Percentiles rank a stretch among this genome's conserved stretches.
phyloP scores from a whole-genome alignment of 2,888 invertebrate species.

The Cerceris rybyensis region DNA sequence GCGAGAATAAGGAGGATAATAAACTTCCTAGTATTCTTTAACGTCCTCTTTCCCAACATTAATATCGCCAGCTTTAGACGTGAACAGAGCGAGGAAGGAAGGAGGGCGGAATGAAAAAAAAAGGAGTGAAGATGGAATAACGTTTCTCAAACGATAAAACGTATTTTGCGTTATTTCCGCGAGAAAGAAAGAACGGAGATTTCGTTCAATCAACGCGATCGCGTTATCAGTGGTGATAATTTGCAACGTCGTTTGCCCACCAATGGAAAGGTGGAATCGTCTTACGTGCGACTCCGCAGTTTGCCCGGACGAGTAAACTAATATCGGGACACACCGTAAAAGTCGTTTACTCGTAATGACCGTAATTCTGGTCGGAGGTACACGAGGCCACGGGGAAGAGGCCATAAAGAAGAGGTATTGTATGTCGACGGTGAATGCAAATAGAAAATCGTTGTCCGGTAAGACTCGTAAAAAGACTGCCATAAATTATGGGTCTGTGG shows the following conservation, averaged over 20 bases:
- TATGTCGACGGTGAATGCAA: slow-evolving; percentile 61
- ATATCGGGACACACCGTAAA: slow-evolving; percentile 49
- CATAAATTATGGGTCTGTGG: slow-evolving; percentile 56
- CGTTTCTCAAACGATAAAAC: neutral
- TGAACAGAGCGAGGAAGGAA: neutral
- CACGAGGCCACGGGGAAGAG: slow-evolving; percentile 31
- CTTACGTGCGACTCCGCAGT: neutral
- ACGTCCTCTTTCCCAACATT: too few relatives aligned
- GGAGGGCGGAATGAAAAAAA: neutral
- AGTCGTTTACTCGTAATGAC: slow-evolving; percentile 43
- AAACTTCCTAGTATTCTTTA: too few relatives aligned
- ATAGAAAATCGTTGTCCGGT: slow-evolving; percentile 64
- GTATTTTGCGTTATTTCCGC: too few relatives aligned
- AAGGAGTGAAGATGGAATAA: neutral
- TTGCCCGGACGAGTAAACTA: slow-evolving; percentile 18
- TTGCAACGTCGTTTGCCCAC: neutral
- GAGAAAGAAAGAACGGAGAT: neutral
- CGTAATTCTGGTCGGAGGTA: slow-evolving; percentile 35
- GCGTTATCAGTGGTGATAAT: slow-evolving; percentile 1
- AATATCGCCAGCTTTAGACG: neutral
- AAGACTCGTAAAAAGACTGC: slow-evolving; percentile 53
- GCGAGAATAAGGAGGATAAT: too few relatives aligned
- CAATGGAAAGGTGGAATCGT: slow-evolving; percentile 15
- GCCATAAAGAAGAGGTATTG: slow-evolving; percentile 42
- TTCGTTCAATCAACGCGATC: neutral